Percentiles rank a stretch among this genome's conserved stretches.
These are phyloP conservation scores for Hyla sarda DNA, from an alignment of 2,113 vertebrate species.

Conservation along the genomic window DNA sequence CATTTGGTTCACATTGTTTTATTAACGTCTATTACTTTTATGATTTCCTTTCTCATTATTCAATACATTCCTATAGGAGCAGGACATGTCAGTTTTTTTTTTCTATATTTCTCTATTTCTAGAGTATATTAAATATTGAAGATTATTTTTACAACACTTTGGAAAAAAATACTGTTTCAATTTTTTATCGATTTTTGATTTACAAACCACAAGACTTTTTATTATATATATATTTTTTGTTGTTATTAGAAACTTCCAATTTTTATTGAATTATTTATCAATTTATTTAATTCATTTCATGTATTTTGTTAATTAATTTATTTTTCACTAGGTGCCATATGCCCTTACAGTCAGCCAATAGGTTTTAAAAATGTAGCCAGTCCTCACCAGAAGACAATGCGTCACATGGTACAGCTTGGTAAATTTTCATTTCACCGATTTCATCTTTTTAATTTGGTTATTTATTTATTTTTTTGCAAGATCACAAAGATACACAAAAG, in stretches of 20 bases:
- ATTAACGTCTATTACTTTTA: background rate
- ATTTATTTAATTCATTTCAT: no score
- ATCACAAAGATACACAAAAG: background rate
- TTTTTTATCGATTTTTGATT: background rate
- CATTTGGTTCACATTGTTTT: background rate
- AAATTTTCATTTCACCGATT: background rate
- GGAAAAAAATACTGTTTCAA: background rate
- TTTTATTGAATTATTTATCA: background rate
- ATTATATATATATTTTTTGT: background rate
- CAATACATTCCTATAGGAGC: background rate
- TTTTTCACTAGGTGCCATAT: no score
- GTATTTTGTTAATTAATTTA: no score
- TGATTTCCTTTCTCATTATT: background rate
- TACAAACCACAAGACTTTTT: constrained; percentile 18
- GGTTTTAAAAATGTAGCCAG: background rate
- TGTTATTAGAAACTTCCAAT: background rate
- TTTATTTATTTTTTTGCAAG: no score
- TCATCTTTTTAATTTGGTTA: background rate
- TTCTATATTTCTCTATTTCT: background rate
- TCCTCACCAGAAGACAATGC: background rate
- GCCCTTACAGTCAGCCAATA: background rate
- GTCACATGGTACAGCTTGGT: background rate
- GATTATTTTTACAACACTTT: background rate
- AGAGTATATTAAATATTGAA: background rate
- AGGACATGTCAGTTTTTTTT: background rate